phyloP scores from a whole-genome alignment of 2,113 vertebrate species.

The Crotalus helleri region DNA sequence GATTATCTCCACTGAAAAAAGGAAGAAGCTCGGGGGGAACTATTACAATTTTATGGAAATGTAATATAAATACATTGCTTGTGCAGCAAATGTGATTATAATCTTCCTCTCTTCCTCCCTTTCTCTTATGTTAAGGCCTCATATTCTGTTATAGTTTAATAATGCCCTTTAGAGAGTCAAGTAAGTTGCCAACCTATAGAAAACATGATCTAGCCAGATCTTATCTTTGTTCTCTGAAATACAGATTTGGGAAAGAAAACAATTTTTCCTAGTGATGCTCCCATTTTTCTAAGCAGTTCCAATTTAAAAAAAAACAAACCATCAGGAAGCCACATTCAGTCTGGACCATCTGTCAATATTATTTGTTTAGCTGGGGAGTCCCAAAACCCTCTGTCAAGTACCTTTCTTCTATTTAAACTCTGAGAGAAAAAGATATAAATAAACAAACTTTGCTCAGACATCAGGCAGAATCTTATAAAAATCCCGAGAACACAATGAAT shows the following conservation, averaged over 20 bases:
- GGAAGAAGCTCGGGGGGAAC: background rate
- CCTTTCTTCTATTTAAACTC: background rate
- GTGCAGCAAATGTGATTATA: background rate
- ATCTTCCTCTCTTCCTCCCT: background rate
- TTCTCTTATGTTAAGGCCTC: background rate
- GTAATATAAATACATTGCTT: background rate
- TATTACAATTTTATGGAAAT: background rate
- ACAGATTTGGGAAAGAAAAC: background rate
- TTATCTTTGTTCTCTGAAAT: background rate
- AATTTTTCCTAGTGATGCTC: background rate
- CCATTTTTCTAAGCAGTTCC: background rate
- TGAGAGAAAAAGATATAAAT: background rate
- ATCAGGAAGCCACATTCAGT: background rate
- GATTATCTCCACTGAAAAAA: background rate
- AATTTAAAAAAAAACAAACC: background rate
- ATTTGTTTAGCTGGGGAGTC: background rate
- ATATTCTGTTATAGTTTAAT: background rate
- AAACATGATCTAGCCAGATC: background rate
- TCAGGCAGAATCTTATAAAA: background rate
- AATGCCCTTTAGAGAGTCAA: background rate
- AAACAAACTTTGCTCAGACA: background rate
- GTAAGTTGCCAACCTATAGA: background rate
- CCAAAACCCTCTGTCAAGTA: background rate
- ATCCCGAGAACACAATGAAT: background rate
- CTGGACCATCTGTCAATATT: background rate